A percentile compares a stretch with the other conserved stretches of the same genome.
Conservation (phyloP, 2,113 vertebrate genomes). For the Shinisaurus crocodilurus region DNA sequence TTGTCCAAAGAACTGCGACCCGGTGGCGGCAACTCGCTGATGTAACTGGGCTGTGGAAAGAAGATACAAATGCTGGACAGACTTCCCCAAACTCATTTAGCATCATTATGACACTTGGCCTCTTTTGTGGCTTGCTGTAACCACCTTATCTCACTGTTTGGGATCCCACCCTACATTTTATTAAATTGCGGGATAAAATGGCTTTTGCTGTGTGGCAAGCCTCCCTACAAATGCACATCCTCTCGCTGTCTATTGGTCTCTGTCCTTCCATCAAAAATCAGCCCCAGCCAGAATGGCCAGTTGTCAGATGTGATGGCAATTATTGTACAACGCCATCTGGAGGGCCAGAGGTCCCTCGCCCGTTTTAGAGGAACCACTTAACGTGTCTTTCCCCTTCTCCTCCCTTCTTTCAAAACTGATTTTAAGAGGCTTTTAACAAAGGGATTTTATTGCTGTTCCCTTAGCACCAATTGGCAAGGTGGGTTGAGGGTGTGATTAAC, state of each 20-base stretch:
- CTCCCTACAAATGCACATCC: not conserved
- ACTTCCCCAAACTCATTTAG: not conserved
- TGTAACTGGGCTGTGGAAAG: conserved; percentile 85
- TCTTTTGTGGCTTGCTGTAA: too few relatives aligned
- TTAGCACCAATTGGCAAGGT: not conserved
- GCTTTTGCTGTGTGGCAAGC: not conserved
- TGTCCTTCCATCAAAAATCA: not conserved
- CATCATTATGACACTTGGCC: not conserved
- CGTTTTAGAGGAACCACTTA: not conserved
- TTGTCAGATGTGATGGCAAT: not conserved
- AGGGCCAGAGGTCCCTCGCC: not conserved
- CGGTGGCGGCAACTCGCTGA: conserved; percentile 84
- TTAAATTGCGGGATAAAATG: too few relatives aligned
- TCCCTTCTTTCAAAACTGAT: not conserved
- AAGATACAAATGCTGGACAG: conserved; percentile 16
- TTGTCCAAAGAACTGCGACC: conserved; percentile 94
- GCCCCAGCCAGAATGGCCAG: not conserved
- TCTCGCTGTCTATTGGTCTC: not conserved
- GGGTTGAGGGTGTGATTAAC: too few relatives aligned
- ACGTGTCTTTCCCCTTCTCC: too few relatives aligned
- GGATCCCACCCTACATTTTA: not conserved
- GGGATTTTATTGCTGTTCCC: not conserved
- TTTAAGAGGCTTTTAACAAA: not conserved
- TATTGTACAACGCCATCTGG: too few relatives aligned
- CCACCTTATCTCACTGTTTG: not conserved